Base-by-base conservation (phyloP, 2,888 invertebrate species). In the Metallyticus violacea region DNA sequence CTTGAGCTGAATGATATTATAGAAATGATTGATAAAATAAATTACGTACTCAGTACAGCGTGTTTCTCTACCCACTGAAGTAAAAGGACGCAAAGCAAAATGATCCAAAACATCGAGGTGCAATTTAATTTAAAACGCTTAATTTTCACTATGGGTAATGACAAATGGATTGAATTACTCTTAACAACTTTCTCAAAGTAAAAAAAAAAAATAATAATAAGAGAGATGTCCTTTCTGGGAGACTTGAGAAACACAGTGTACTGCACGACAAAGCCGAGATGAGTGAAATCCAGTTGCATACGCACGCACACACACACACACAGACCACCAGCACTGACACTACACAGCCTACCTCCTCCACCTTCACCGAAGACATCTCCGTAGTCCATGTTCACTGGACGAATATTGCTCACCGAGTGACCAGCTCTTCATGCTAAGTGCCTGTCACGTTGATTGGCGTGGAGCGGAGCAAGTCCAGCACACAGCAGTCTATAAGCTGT, bases 311-410 rank as follows among this genome's bases (percentile, higher is more conserved):
- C 2, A 40, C 40, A 40, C 40, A 62, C 15, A 62, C 40, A 62
- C 40, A 62, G 22, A 62, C 9, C 40, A 62, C 40, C 22, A 62
- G 40, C 40, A 62, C 26, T 62, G 30, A 82, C 30, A 81, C 29
- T 30, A 40, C 40, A 81, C 30, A 30, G 9, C 82, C 77, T 83
- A 83, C 83, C 83, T 83, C 77, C 77, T 28, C 77, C 83, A 77
- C 77, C 77, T 28, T 28, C 83, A 28, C 26, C 83, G 83, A 40
- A 83, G 76, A 26, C 82, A n/a, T 25, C 81, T 15, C 81, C 40
- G 82, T 62, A 82, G 83, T 62, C 83, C 85, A 85, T 85, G 85
- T 85, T 85, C 85, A 80, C 80, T 80, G 81, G 85, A 80, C 85
- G 85, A 80, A 25, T 30, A 62, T 76, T 76, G 62, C 80, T 85